Conservation (phyloP, 2,888 invertebrate genomes). For the Latrodectus hesperus region DNA sequence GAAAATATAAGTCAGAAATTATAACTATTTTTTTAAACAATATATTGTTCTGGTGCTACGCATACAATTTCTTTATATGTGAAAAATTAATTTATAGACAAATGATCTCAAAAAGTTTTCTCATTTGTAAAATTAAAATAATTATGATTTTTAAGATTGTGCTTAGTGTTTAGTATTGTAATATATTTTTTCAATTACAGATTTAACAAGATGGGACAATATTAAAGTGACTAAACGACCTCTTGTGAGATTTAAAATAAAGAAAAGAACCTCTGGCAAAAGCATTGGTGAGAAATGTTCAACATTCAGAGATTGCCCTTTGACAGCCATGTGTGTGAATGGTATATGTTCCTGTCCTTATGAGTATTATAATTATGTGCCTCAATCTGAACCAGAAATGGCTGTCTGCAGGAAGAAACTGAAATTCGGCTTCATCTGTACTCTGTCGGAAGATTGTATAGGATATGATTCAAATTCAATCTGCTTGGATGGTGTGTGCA, state of each 20-base stretch:
- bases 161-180: background rate
- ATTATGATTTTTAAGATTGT: background rate
- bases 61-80: background rate
- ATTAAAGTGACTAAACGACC: constrained; percentile 42
- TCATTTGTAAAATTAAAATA: background rate
- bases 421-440: constrained; percentile 56
- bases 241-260: constrained; percentile 46
- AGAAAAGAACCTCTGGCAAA: constrained; percentile 49
- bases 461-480: constrained; percentile 66
- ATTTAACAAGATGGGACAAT: constrained; percentile 14
- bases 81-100: background rate
- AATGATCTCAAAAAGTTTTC: background rate
- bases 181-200: constrained; percentile 7
- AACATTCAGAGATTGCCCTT: constrained; percentile 53
- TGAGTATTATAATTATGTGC: constrained; percentile 59
- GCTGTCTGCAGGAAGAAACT: constrained; percentile 59
- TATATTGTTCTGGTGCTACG: background rate
- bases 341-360: constrained; percentile 65
- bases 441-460: constrained; percentile 54
- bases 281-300: constrained; percentile 55
- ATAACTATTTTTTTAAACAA: background rate
- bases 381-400: constrained; percentile 28
- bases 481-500: constrained; percentile 60
- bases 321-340: constrained; percentile 48
- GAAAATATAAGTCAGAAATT: background rate